Percentiles rank a stretch among this genome's conserved stretches.
phyloP scores from a whole-genome alignment of 2,113 vertebrate genomes.

The Tenebrosternarchus preto region DNA sequence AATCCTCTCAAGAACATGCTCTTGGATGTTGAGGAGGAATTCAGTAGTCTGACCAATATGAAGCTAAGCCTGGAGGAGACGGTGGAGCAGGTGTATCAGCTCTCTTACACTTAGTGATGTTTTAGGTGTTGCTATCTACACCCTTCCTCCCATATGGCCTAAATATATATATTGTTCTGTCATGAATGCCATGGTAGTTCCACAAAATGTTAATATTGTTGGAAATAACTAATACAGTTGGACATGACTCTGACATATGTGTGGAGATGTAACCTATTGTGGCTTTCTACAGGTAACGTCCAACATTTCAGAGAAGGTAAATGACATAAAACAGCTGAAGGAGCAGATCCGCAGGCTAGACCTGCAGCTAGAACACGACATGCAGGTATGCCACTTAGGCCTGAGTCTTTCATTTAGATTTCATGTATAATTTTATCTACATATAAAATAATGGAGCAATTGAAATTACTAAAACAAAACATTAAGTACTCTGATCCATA shows the following conservation, averaged over 20 bases:
- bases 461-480: background rate
- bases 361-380: slow-evolving; percentile 65
- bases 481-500: background rate
- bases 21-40: slow-evolving; percentile 74
- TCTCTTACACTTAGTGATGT: background rate
- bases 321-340: slow-evolving; percentile 72
- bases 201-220: too few relatives aligned
- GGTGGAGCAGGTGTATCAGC: slow-evolving; percentile 68
- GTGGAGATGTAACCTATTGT: background rate
- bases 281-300: slow-evolving; percentile 65
- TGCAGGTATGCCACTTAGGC: slow-evolving; percentile 63
- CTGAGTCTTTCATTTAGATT: background rate
- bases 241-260: background rate
- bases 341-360: slow-evolving; percentile 76
- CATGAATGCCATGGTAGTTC: too few relatives aligned
- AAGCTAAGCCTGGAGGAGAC: slow-evolving; percentile 73
- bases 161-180: too few relatives aligned
- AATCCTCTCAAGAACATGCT: slow-evolving; percentile 71
- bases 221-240: too few relatives aligned
- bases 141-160: too few relatives aligned
- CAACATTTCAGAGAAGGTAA: slow-evolving; percentile 72
- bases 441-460: background rate
- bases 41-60: slow-evolving; percentile 63
- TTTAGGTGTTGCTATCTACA: background rate
- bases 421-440: too few relatives aligned